Conservation (phyloP, 2,797 vertebrate genomes). For the Pseudopleuronectes americanus region DNA sequence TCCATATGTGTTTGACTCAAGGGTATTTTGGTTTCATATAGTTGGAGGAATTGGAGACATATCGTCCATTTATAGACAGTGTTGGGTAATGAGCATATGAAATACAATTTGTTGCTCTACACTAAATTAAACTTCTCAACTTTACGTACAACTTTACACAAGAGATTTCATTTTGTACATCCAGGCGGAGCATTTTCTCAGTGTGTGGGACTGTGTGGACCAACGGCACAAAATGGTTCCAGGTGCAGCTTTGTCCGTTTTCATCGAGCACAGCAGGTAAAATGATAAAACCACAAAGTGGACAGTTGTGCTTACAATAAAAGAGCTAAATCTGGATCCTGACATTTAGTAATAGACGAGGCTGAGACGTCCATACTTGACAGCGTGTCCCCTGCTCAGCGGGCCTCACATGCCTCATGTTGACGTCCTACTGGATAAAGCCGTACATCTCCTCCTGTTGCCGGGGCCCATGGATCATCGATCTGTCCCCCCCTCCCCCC, state of each 20-base stretch:
- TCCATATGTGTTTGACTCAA: too few relatives aligned
- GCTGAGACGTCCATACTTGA: constrained; percentile 11
- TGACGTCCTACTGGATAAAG: constrained; percentile 37
- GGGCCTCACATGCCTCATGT: constrained; percentile 20
- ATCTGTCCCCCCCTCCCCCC: constrained; percentile 43
- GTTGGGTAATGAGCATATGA: neutral
- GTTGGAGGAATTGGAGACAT: too few relatives aligned
- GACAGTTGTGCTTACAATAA: constrained; percentile 3
- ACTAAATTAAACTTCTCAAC: too few relatives aligned
- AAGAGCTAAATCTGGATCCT: constrained; percentile 10
- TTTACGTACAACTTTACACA: constrained; percentile 12
- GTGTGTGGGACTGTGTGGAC: neutral
- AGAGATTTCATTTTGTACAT: constrained; percentile 15
- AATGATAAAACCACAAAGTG: neutral
- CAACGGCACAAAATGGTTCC: neutral
- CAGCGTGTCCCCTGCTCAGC: neutral
- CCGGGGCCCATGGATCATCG: constrained; percentile 44
- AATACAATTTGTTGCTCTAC: neutral
- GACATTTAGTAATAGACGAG: neutral
- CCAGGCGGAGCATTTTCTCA: neutral
- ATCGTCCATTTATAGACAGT: too few relatives aligned
- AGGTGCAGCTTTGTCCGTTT: neutral
- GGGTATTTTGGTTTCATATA: too few relatives aligned
- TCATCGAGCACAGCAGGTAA: neutral
- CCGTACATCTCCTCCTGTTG: constrained; percentile 21